Evolutionary conservation across 2,888 invertebrate genomes (phyloP), one percentile per base, ranked within the genome.

Genomic region (Tipula helvola): DNA sequence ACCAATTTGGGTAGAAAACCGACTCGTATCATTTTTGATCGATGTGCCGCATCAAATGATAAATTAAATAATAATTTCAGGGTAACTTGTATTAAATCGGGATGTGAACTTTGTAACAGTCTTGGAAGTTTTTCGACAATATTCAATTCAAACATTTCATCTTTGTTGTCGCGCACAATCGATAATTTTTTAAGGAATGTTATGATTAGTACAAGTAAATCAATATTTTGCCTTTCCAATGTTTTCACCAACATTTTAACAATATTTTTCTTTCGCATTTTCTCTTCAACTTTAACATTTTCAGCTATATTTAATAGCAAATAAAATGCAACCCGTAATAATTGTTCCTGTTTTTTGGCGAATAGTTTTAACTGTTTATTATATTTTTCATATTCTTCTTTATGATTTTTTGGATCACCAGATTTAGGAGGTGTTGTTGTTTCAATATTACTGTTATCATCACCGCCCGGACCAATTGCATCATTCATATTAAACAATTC

Each of bases 111-210:
- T 89, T 95, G 94, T 88, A 99, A 92, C 88, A 98, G 92, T 87
- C 95, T 94, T 5, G 96, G 96, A 89, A 99, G 90, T 91, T 97
- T 97, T 89, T 97, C 96, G 86, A 97, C 93, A 86, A 97, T 94
- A 89, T 95, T 95, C 89, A 95, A 93, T 87, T 95, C 95, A 28
- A 94, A 95, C 98, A 99, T 98, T 88, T 95, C 95, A 90, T 97
- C 96, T 92, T 98, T 98, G 91, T 99, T 99, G 91, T 98, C 98
- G 87, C 95, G 94, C 92, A 97, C 98, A 89, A 98, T 95, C 5
- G 98, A 98, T 28, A 99, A 92, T 91, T 99, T 99, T 91, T 98
- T 97, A 85, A 99, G 93, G 91, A 99, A 99, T 36, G 97, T 97
- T 28, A 98, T 95, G 86, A 97, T 96, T 87, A 99, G 93, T 89